Evolutionary conservation across 2,888 invertebrate genomes (phyloP).

Genomic region (Julus scandinavius): DNA sequence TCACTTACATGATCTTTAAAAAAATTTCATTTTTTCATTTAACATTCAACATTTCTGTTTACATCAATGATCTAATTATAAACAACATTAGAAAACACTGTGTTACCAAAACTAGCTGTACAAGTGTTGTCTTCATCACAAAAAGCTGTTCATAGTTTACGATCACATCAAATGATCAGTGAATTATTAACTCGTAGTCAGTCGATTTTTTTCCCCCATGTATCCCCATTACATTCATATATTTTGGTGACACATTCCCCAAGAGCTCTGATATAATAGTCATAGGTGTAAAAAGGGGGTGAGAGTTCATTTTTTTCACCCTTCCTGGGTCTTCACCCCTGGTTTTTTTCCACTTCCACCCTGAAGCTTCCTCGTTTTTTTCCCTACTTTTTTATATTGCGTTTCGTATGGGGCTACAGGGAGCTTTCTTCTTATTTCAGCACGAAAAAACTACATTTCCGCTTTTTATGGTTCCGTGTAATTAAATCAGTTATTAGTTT

Average conservation of each 20-base stretch:
- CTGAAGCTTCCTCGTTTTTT: constrained; percentile 28
- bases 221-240: background rate
- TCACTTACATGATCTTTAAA: too few species aligned
- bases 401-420: constrained; percentile 15
- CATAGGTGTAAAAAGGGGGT: background rate
- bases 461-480: constrained; percentile 48
- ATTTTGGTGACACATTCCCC: constrained; percentile 18
- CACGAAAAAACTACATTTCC: constrained; percentile 6
- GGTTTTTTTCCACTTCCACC: constrained; percentile 29
- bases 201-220: background rate
- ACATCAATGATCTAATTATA: too few species aligned
- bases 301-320: constrained; percentile 29
- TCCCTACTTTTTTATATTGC: background rate
- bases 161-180: background rate
- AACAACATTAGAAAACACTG: too few species aligned
- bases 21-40: too few species aligned
- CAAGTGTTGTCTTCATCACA: too few species aligned
- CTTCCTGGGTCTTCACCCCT: constrained; percentile 42
- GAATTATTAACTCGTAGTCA: background rate
- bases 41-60: too few species aligned
- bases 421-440: constrained; percentile 9
- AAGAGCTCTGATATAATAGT: background rate
- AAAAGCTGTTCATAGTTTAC: background rate
- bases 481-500: constrained; percentile 56
- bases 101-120: too few species aligned